phyloP scores from a whole-genome alignment of 2,797 vertebrate genomes.

The Choloepus didactylus region DNA sequence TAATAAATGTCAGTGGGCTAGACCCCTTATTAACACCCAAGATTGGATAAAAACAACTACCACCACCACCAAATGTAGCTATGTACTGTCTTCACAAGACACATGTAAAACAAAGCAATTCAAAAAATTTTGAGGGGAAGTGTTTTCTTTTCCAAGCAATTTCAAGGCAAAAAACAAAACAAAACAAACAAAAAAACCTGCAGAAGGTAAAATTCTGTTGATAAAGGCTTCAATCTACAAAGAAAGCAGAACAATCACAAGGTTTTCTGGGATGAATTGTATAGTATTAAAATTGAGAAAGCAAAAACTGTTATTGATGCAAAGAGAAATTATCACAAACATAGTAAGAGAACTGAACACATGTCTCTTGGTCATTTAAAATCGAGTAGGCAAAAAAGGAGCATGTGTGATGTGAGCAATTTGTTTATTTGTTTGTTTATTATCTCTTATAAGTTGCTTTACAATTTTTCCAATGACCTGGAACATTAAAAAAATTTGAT shows the following conservation, averaged over 20 bases:
- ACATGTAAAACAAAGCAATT: background rate
- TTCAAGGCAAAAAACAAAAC: background rate
- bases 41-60: background rate
- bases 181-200: background rate
- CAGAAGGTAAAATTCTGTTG: background rate
- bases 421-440: background rate
- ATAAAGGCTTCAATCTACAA: background rate
- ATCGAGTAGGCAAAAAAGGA: background rate
- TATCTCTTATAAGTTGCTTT: background rate
- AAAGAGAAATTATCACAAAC: background rate
- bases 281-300: constrained; percentile 19
- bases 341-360: background rate
- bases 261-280: background rate
- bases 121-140: background rate
- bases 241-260: background rate
- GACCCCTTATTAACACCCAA: background rate
- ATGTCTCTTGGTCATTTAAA: background rate
- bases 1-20: background rate
- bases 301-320: background rate
- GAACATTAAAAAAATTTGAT: background rate
- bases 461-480: background rate
- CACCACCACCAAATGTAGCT: background rate
- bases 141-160: background rate
- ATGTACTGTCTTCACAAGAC: background rate
- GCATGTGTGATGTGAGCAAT: background rate